A percentile compares a stretch with the other conserved stretches of the same genome.
phyloP scores from a whole-genome alignment of 37 sponge, comb jelly and placozoan species.

The Tethya wilhelma region DNA sequence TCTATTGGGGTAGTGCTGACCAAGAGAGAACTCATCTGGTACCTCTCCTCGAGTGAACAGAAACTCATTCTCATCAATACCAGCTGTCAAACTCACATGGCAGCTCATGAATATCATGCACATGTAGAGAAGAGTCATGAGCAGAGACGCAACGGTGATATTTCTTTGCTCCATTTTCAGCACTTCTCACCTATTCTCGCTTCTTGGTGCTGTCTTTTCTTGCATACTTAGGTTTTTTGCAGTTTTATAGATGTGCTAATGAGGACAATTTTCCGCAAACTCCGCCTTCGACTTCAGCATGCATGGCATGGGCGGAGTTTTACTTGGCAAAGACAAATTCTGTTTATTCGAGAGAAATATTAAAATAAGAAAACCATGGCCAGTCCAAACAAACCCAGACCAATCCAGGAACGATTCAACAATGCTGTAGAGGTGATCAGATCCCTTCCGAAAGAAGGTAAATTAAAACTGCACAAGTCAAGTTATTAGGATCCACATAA shows the following conservation, averaged over 20 bases:
- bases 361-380: background rate
- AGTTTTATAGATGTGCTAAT: no score
- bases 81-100: no score
- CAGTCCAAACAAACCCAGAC: background rate
- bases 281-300: no score
- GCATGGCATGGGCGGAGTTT: no score
- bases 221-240: no score
- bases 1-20: constrained; percentile 64
- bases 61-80: constrained; percentile 15
- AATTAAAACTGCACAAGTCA: no score
- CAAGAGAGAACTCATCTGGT: constrained; percentile 26
- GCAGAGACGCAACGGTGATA: background rate
- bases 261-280: no score
- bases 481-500: background rate
- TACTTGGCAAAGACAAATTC: no score
- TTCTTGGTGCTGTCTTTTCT: no score
- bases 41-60: constrained; percentile 38
- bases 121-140: background rate
- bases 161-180: no score
- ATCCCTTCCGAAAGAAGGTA: constrained; percentile 77
- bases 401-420: constrained; percentile 55
- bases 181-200: no score
- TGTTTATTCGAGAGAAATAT: background rate
- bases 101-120: background rate
- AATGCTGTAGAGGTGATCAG: constrained; percentile 62